Percentiles rank a stretch among this genome's conserved stretches.
phyloP scores from a whole-genome alignment of 2,113 vertebrate species.

The Paraplagusia blochii region DNA sequence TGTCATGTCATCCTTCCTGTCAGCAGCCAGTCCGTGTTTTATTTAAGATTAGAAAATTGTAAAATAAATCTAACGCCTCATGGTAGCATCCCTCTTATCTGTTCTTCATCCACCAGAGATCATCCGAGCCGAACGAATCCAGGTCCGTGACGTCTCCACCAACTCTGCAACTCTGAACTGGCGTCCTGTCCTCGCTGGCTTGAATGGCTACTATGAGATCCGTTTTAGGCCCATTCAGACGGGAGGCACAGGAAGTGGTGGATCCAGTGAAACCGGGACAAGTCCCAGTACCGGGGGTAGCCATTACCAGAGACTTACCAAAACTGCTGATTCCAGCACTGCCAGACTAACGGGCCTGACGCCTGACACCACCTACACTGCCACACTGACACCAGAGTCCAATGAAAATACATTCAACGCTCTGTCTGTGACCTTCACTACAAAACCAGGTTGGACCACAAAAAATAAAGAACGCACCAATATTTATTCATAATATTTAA shows the following conservation, averaged over 20 bases:
- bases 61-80: not conserved
- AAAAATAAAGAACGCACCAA: not conserved
- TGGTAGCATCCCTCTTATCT: slow-evolving; percentile 5
- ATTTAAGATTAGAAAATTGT: slow-evolving; percentile 3
- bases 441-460: slow-evolving; percentile 75
- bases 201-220: slow-evolving; percentile 80
- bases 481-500: not conserved
- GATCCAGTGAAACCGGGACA: slow-evolving; percentile 32
- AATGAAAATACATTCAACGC: slow-evolving; percentile 73
- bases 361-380: slow-evolving; percentile 84
- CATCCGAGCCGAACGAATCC: slow-evolving; percentile 80
- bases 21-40: not conserved
- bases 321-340: slow-evolving; percentile 72
- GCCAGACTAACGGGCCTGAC: slow-evolving; percentile 72
- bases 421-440: slow-evolving; percentile 80
- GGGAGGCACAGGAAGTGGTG: slow-evolving; percentile 8
- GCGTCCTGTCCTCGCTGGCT: slow-evolving; percentile 79
- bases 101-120: slow-evolving; percentile 73
- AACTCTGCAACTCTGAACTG: slow-evolving; percentile 81
- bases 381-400: slow-evolving; percentile 81
- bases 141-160: slow-evolving; percentile 79
- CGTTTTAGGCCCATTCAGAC: slow-evolving; percentile 68
- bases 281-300: slow-evolving; percentile 56
- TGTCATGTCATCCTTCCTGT: slow-evolving; percentile 7
- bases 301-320: slow-evolving; percentile 64